Evolutionary conservation across 1,140 invertebrate species (phyloP), one percentile per base, ranked within the genome.

Genomic region (Danaus plexippus): DNA sequence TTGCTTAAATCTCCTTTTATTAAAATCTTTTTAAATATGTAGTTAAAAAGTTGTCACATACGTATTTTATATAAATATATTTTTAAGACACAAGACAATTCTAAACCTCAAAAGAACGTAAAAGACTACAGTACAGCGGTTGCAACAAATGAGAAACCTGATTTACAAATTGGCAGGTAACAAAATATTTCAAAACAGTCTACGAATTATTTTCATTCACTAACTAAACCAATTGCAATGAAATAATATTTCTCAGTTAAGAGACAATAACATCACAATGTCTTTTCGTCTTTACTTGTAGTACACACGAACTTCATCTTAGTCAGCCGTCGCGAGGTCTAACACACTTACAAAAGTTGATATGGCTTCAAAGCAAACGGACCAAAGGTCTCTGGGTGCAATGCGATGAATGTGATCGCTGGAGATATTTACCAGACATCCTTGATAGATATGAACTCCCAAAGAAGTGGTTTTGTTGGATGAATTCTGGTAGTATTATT

Each of bases 371-470:
- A 66, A 62, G 81, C 44, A 75, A 72, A n/a, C 78, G 89, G 43
- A 82, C 80, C 10, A 63, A 75, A 55, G 90, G 90, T 2, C 73
- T 91, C 2, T 92, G 89, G 88, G 89, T 90, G 1, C 87, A 90
- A 52, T 93, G 92, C 64, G 84, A 85, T 44, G 71, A 69, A 5
- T 93, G 92, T 67, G 67, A 87, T 57, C 89, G 89, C 57, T 92
- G 88, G 89, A 85, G 92, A 43, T 90, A 89, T 53, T 60, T 89
- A 4, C 69, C 85, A 1, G 52, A 88, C 43, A 79, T 90, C 7
- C 75, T 89, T 9, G 92, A 93, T 75, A 90, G 90, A 2, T 54
- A 87, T 15, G 82, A 89, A 45, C 66, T 93, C 18, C 91, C 91
- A 9, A 74, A 88, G 7, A 81, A 86, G 40, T 93, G 92, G 92